Evolutionary conservation across 2,888 invertebrate genomes (phyloP), one percentile per base, ranked within the genome.

Genomic region (Spilosoma lubricipeda): DNA sequence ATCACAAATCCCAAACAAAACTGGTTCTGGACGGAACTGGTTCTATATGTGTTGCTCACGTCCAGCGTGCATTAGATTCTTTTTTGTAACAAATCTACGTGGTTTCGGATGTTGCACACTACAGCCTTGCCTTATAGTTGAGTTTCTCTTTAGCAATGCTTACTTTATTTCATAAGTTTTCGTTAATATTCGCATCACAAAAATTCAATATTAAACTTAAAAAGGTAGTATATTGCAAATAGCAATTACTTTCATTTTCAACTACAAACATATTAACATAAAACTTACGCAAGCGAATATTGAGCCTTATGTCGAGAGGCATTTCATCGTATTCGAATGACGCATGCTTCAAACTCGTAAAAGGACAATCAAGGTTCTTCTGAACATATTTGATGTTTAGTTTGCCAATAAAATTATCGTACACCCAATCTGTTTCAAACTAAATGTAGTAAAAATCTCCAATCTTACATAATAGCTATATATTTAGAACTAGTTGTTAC

Each of bases 41-140:
- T 63, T 63, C 30, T 63, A 63, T 30, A 63, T 71, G 78, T 80
- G 80, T 83, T 85, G 82, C 85, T 81, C 86, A 86, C 80, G 86
- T 85, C 84, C 84, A 85, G 78, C 80, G 77, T 82, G 90, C 84
- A 89, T 88, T 79, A 72, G 56, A 63, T 76, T 82, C 82, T 82
- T 74, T 74, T 81, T 75, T 69, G 80, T 84, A 79, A 77, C 79
- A 74, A 81, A 82, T 77, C 52, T 80, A 81, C 77, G 82, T 77
- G 80, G 73, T 73, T 69, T 73, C 85, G 85, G 86, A 88, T 80
- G 78, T 88, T 89, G 86, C 90, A 84, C 76, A 77, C 79, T 67
- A 65, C 78, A 85, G 73, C 87, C 86, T 87, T 86, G 87, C 79
- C 63, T 80, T 77, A 76, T 80, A 79, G 83, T 83, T 82, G 75